A percentile compares a stretch with the other conserved stretches of the same genome.
Conservation (phyloP, 1,140 invertebrate species). For the Phenacoccus solenopsis region DNA sequence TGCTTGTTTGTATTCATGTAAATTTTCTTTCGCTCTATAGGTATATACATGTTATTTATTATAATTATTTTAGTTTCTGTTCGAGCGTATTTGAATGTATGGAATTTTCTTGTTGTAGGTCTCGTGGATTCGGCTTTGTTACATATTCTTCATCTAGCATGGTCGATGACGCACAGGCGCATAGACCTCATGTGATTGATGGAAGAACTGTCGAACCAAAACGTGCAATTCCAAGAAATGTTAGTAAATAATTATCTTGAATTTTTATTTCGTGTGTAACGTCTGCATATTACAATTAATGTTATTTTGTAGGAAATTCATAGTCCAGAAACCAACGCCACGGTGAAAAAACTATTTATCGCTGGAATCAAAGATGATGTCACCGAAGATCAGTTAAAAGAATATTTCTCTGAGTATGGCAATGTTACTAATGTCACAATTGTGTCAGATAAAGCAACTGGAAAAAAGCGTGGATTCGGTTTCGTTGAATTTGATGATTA, state of each 20-base stretch:
- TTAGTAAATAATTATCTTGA: slow-evolving; percentile 21
- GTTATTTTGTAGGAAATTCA: slow-evolving; percentile 58
- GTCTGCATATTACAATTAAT: neutral
- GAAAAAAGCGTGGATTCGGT: slow-evolving; percentile 83
- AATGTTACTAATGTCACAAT: slow-evolving; percentile 73
- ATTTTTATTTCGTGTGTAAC: neutral
- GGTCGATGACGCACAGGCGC: slow-evolving; percentile 88
- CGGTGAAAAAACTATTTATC: slow-evolving; percentile 90
- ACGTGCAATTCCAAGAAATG: slow-evolving; percentile 71
- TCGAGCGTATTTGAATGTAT: too few relatives aligned
- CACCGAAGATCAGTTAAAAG: slow-evolving; percentile 70
- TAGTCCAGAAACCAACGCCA: slow-evolving; percentile 77
- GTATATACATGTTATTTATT: too few relatives aligned
- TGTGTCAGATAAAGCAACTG: slow-evolving; percentile 81
- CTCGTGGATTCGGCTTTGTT: slow-evolving; percentile 91
- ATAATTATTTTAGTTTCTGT: too few relatives aligned
- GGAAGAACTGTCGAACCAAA: slow-evolving; percentile 89
- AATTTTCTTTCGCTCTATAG: too few relatives aligned
- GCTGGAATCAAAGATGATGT: slow-evolving; percentile 82
- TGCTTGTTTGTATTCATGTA: too few relatives aligned
- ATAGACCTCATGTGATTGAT: slow-evolving; percentile 67
- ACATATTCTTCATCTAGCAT: slow-evolving; percentile 81
- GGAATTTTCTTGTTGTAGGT: too few relatives aligned
- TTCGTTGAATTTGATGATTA: slow-evolving; percentile 95
- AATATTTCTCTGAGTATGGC: slow-evolving; percentile 77